Conservation (phyloP, 2,113 vertebrate genomes). For the Larimichthys crocea region DNA sequence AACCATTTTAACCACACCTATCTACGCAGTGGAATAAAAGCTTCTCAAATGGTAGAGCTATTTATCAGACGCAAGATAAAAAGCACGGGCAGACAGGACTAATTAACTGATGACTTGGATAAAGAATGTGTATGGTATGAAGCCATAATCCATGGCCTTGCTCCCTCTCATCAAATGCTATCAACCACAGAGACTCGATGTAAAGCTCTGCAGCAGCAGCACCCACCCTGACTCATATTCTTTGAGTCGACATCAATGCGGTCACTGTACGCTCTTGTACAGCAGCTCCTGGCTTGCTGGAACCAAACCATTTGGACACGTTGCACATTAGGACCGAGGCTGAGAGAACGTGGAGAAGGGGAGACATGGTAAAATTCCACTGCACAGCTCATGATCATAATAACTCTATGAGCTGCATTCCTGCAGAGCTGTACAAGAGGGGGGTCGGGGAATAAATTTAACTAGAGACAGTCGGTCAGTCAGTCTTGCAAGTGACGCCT, state of each 20-base stretch:
- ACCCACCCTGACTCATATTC: conserved; percentile 11
- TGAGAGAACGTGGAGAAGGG: conserved; percentile 64
- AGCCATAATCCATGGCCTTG: background rate
- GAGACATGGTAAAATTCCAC: conserved; percentile 77
- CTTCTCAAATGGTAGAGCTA: background rate
- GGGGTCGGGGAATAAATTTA: conserved; percentile 56
- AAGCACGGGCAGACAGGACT: background rate
- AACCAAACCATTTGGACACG: conserved; percentile 78
- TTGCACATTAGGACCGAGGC: conserved; percentile 71
- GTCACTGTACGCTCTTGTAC: conserved; percentile 35
- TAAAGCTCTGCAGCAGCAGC: conserved; percentile 23
- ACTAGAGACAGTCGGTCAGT: conserved; percentile 64
- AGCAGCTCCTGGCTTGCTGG: conserved; percentile 58
- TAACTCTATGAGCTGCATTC: conserved; percentile 75
- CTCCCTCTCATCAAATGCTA: background rate
- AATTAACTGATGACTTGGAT: conserved; percentile 1
- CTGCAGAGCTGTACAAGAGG: conserved; percentile 44
- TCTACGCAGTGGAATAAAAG: conserved; percentile 4
- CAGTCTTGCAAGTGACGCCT: conserved; percentile 66
- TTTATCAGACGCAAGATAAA: conserved; percentile 5
- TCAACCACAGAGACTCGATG: conserved; percentile 28
- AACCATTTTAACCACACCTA: conserved; percentile 41
- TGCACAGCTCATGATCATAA: conserved; percentile 69
- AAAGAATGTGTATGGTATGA: background rate
- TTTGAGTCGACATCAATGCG: conserved; percentile 38